These are phyloP conservation scores for Drosophila macrothrix DNA, from an alignment of 2,888 invertebrate genomes.

Conservation along the genomic window DNA sequence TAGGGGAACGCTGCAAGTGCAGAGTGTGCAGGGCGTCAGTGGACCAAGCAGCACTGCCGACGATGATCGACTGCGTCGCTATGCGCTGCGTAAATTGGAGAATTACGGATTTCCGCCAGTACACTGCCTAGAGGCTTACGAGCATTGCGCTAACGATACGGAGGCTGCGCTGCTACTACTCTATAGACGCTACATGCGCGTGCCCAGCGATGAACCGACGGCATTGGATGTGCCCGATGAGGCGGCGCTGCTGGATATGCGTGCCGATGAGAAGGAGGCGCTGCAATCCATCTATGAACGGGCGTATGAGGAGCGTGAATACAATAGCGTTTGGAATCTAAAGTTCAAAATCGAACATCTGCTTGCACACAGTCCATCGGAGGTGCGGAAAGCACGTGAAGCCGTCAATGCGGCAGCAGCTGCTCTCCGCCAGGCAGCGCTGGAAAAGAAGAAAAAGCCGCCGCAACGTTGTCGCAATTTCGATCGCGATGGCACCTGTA, in stretches of 20 bases:
- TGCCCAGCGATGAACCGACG: constrained; percentile 42
- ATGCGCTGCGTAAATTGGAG: constrained; percentile 90
- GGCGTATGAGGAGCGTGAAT: constrained; percentile 89
- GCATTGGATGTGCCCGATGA: constrained; percentile 71
- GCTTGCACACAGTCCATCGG: constrained; percentile 86
- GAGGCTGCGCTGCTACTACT: constrained; percentile 90
- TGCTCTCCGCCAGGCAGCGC: constrained; percentile 78
- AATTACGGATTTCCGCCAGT: constrained; percentile 91
- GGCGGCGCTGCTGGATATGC: constrained; percentile 88
- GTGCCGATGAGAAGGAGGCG: constrained; percentile 90
- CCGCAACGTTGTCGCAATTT: constrained; percentile 87
- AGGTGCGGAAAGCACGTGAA: constrained; percentile 83
- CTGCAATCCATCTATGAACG: constrained; percentile 92
- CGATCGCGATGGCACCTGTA: constrained; percentile 87
- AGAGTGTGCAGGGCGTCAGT: constrained; percentile 83
- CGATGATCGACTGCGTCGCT: constrained; percentile 89
- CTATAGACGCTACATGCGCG: constrained; percentile 89
- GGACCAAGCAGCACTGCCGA: constrained; percentile 83
- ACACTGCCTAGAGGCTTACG: constrained; percentile 91
- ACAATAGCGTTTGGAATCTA: constrained; percentile 89
- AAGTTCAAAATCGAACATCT: constrained; percentile 89
- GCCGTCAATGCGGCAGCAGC: constrained; percentile 82
- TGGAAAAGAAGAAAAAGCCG: constrained; percentile 81
- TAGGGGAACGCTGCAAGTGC: constrained; percentile 90
- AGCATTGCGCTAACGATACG: constrained; percentile 88